Evolutionary conservation across 2,113 vertebrate genomes (phyloP).

Genomic region (Pedionomus torquatus): DNA sequence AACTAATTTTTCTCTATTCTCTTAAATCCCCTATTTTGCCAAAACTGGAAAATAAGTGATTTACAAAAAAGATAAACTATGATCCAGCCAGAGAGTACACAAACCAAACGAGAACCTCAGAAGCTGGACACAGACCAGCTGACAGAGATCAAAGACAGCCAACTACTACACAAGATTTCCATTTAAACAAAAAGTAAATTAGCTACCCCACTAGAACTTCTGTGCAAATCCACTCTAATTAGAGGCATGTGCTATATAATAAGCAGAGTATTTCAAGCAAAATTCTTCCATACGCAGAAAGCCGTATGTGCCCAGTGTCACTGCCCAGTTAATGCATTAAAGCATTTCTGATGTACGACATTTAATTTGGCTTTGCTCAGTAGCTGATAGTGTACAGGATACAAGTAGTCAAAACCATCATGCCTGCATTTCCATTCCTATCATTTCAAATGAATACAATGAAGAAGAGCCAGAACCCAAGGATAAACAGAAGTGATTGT

Average conservation of each 20-base stretch:
- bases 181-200: background rate
- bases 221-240: background rate
- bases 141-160: background rate
- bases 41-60: background rate
- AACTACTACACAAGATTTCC: background rate
- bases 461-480: background rate
- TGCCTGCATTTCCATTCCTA: background rate
- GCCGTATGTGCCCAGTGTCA: background rate
- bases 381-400: background rate
- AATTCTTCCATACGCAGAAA: background rate
- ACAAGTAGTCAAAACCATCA: background rate
- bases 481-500: background rate
- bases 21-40: background rate
- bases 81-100: background rate
- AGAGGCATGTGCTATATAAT: background rate
- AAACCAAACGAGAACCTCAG: background rate
- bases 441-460: background rate
- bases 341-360: background rate
- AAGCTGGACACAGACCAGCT: background rate
- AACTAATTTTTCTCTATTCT: background rate
- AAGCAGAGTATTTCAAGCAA: background rate
- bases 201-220: background rate
- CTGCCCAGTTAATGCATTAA: background rate
- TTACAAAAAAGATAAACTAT: background rate
- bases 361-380: background rate